Evolutionary conservation across 2,797 vertebrate species (phyloP).

Genomic region (Eulemur albifrons): DNA sequence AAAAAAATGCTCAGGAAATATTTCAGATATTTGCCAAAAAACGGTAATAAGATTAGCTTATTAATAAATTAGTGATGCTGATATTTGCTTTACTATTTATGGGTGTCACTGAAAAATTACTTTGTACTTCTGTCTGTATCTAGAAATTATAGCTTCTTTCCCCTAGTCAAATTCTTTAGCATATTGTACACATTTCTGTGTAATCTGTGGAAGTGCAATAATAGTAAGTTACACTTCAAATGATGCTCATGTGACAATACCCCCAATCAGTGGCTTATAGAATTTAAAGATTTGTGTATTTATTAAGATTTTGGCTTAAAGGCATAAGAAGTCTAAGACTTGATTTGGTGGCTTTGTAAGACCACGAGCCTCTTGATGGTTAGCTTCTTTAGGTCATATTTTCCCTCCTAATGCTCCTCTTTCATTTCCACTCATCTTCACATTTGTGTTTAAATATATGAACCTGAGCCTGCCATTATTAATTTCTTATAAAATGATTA

Average conservation of each 20-base stretch:
- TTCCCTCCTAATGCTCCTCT: constrained; percentile 15
- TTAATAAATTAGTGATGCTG: constrained; percentile 77
- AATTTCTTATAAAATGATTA: constrained; percentile 56
- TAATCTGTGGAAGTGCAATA: constrained; percentile 85
- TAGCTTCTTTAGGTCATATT: constrained; percentile 54
- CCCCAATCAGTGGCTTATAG: constrained; percentile 74
- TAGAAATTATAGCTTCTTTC: constrained; percentile 74
- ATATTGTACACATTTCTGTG: constrained; percentile 78
- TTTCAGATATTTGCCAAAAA: constrained; percentile 86
- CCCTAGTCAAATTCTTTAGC: constrained; percentile 81
- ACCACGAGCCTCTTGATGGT: constrained; percentile 63
- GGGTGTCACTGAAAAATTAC: constrained; percentile 75
- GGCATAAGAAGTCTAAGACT: constrained; percentile 68
- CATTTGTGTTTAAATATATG: constrained; percentile 38
- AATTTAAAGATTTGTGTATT: constrained; percentile 76
- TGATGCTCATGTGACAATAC: constrained; percentile 70
- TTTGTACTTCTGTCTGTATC: constrained; percentile 74
- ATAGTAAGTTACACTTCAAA: constrained; percentile 77
- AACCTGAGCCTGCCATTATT: constrained; percentile 65
- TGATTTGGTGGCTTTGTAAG: constrained; percentile 70
- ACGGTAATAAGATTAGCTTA: constrained; percentile 81
- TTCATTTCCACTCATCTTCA: neutral
- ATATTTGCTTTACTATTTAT: constrained; percentile 81
- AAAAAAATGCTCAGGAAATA: constrained; percentile 86
- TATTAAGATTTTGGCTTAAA: constrained; percentile 74